Evolutionary conservation across 2,888 invertebrate genomes (phyloP).

Genomic region (Luffia ferchaultella): DNA sequence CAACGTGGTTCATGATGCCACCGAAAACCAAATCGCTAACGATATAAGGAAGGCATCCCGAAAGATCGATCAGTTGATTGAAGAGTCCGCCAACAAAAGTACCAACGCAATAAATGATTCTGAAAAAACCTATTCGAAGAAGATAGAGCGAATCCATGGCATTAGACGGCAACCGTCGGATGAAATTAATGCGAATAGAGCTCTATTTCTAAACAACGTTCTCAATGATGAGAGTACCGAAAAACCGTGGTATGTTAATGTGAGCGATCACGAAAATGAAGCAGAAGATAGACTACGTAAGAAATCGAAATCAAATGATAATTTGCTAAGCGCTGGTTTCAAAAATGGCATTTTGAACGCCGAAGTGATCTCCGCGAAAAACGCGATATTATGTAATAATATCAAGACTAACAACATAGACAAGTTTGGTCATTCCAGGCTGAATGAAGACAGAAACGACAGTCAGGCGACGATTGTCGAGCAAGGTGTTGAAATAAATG

Average conservation of each 20-base stretch:
- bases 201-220: slow-evolving; percentile 50
- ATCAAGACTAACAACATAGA: slow-evolving; percentile 36
- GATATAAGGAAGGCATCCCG: slow-evolving; percentile 64
- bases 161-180: slow-evolving; percentile 57
- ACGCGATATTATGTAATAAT: slow-evolving; percentile 50
- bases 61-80: slow-evolving; percentile 63
- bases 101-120: slow-evolving; percentile 40
- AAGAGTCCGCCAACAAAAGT: slow-evolving; percentile 38
- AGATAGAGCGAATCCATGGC: slow-evolving; percentile 66
- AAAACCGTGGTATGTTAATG: slow-evolving; percentile 61
- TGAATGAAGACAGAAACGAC: slow-evolving; percentile 34
- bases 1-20: slow-evolving; percentile 63
- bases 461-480: slow-evolving; percentile 36
- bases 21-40: slow-evolving; percentile 61
- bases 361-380: slow-evolving; percentile 47
- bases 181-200: slow-evolving; percentile 55
- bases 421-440: slow-evolving; percentile 27
- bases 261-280: slow-evolving; percentile 59
- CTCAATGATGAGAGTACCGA: slow-evolving; percentile 43
- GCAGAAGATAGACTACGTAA: slow-evolving; percentile 35
- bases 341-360: slow-evolving; percentile 35
- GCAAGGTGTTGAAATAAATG: slow-evolving; percentile 58
- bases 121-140: slow-evolving; percentile 58
- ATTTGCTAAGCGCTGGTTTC: slow-evolving; percentile 35
- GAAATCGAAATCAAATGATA: slow-evolving; percentile 46